Percentiles rank a stretch among this genome's conserved stretches.
These are phyloP conservation scores for Melospiza georgiana DNA, from an alignment of 2,113 vertebrate species.

Conservation along the genomic window DNA sequence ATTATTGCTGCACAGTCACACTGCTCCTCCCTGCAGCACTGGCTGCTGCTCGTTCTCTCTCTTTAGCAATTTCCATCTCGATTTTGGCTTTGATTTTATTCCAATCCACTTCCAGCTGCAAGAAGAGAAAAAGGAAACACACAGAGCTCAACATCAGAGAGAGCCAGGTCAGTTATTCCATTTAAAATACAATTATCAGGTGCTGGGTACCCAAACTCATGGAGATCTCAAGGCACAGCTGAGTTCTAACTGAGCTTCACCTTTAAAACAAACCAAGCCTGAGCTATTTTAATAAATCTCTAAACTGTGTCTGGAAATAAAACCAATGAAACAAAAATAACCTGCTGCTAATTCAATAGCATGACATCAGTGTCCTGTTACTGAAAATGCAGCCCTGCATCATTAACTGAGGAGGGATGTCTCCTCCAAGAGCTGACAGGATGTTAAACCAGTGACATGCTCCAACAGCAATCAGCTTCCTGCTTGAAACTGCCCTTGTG, in stretches of 20 bases:
- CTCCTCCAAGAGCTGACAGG: background rate
- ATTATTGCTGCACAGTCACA: slow-evolving; percentile 62
- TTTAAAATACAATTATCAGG: background rate
- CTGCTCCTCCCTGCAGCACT: slow-evolving; percentile 71
- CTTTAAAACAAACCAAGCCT: background rate
- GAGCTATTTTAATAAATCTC: background rate
- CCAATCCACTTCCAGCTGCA: slow-evolving; percentile 95
- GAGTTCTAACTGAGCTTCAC: background rate
- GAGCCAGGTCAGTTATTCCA: background rate
- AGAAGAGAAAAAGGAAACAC: background rate
- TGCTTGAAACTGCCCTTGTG: background rate
- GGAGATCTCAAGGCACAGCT: background rate
- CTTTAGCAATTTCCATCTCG: slow-evolving; percentile 91
- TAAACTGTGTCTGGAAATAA: background rate
- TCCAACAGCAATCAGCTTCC: background rate
- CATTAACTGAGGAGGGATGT: background rate
- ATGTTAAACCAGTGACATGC: background rate
- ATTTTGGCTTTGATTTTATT: slow-evolving; percentile 96
- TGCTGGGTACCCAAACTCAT: too few relatives aligned
- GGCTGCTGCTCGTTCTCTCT: slow-evolving; percentile 79
- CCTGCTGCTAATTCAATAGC: background rate
- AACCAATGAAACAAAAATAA: background rate
- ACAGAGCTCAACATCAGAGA: background rate
- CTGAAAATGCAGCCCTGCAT: background rate
- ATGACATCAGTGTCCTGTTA: background rate